These are phyloP conservation scores for Apostichopus californicus DNA, from an alignment of 35 echinoderm and acorn worm species.

Conservation along the genomic window DNA sequence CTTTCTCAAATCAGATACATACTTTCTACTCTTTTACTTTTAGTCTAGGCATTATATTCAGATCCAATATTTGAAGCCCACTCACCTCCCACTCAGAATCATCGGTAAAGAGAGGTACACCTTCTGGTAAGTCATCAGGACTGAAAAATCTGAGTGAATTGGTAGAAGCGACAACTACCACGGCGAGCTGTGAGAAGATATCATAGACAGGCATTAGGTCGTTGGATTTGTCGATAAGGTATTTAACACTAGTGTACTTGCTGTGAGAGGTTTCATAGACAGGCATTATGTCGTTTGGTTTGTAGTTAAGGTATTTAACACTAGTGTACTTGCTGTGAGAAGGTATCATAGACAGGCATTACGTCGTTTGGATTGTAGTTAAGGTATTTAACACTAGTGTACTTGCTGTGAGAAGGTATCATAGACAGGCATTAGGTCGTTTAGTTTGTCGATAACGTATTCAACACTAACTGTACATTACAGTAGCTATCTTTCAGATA, in stretches of 20 bases:
- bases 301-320: no score
- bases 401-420: not conserved
- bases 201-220: not conserved
- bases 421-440: not conserved
- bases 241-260: no score
- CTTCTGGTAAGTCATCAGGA: not conserved
- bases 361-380: no score
- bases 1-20: not conserved
- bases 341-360: not conserved
- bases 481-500: no score
- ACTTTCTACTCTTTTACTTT: not conserved
- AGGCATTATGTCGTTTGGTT: not conserved
- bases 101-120: conserved; percentile 36
- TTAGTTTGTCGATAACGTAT: no score
- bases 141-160: conserved; percentile 34
- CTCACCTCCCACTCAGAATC: conserved; percentile 46
- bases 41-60: not conserved
- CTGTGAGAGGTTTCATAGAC: not conserved
- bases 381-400: no score
- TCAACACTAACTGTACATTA: no score
- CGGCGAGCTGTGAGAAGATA: conserved; percentile 1
- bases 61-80: no score
- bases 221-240: no score
- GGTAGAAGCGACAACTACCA: conserved; percentile 25
- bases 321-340: no score